Evolutionary conservation across 1,140 invertebrate species (phyloP).

Genomic region (Lordiphosa clarofinis): DNA sequence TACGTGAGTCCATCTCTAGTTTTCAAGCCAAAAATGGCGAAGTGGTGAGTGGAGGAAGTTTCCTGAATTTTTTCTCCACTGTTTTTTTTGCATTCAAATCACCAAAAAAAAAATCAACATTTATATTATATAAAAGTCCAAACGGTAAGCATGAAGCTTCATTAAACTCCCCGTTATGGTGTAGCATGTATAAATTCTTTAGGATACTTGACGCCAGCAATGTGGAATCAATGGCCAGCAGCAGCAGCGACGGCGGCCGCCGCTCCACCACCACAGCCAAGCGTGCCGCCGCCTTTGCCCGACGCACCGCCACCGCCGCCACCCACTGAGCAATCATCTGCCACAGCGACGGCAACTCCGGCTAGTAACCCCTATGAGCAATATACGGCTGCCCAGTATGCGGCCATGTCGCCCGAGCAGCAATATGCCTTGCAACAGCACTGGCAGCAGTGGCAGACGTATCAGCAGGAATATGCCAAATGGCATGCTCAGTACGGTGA

Average conservation of each 20-base stretch:
- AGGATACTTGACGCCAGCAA: conserved; percentile 13
- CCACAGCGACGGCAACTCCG: conserved; percentile 1
- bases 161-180: not conserved
- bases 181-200: not conserved
- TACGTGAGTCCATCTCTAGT: conserved; percentile 38
- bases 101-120: too few species aligned
- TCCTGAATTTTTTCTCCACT: conserved; percentile 19
- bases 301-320: conserved; percentile 61
- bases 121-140: not conserved
- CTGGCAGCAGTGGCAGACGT: conserved; percentile 91
- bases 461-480: conserved; percentile 91
- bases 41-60: conserved; percentile 26
- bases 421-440: conserved; percentile 84
- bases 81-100: not conserved
- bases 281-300: conserved; percentile 59
- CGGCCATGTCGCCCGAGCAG: conserved; percentile 80
- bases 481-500: conserved; percentile 91
- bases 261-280: conserved; percentile 51
- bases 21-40: conserved; percentile 63
- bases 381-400: conserved; percentile 86
- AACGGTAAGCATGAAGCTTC: not conserved
- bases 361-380: conserved; percentile 79
- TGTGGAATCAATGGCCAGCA: conserved; percentile 69
- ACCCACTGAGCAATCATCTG: conserved; percentile 25
- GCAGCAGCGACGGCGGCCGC: conserved; percentile 21